These are phyloP conservation scores for Platorchestia sp. DNA, from an alignment of 1,140 invertebrate species.

Conservation along the genomic window DNA sequence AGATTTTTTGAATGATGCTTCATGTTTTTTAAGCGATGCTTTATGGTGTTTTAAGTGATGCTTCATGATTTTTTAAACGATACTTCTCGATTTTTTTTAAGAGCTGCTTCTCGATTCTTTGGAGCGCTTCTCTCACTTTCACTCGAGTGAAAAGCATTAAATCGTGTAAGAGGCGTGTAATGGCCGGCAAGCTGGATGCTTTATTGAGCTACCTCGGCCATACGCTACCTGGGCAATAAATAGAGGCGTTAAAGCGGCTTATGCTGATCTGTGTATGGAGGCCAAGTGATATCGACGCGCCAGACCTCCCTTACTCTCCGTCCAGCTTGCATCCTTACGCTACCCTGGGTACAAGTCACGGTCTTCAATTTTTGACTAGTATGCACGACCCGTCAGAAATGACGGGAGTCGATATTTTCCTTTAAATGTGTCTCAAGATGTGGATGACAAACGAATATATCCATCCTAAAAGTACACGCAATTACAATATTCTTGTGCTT, in stretches of 20 bases:
- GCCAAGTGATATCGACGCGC: neutral
- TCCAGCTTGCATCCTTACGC: neutral
- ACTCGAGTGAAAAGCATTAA: neutral
- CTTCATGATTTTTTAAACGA: too few species aligned
- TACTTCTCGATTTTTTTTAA: too few species aligned
- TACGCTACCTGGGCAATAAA: conserved; percentile 1
- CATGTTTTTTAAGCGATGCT: too few species aligned
- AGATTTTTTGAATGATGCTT: too few species aligned
- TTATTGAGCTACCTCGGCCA: conserved; percentile 4
- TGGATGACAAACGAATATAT: too few species aligned
- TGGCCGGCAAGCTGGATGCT: neutral
- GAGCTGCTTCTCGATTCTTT: too few species aligned
- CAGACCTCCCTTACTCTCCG: neutral
- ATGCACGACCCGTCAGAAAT: too few species aligned
- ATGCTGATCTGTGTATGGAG: neutral
- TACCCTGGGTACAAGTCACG: neutral
- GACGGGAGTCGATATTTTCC: too few species aligned
- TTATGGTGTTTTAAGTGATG: too few species aligned
- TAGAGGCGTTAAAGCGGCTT: neutral
- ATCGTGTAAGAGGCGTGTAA: conserved; percentile 6
- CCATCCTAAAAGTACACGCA: too few species aligned
- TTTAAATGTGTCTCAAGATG: too few species aligned
- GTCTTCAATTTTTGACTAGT: neutral
- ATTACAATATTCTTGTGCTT: too few species aligned
- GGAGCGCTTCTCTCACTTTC: neutral